Evolutionary conservation across 2,888 invertebrate species (phyloP).

Genomic region (Orthosia gothica): DNA sequence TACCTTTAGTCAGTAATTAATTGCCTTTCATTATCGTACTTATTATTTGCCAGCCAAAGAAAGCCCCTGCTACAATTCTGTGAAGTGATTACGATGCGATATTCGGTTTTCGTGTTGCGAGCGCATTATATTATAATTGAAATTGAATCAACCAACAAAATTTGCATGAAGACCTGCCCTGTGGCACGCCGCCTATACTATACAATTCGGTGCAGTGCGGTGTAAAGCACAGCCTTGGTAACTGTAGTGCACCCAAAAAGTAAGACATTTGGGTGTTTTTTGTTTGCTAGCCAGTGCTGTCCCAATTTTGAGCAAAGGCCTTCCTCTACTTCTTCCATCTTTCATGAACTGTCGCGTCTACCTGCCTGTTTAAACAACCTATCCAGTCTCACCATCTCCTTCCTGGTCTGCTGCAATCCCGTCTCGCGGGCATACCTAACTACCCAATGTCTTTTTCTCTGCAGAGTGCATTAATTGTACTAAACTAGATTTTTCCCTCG

Average conservation of each 20-base stretch:
- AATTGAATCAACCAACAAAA: slow-evolving; percentile 22
- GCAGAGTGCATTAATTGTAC: not conserved
- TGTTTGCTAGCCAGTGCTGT: not conserved
- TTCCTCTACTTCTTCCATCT: not conserved
- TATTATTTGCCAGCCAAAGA: too few relatives aligned
- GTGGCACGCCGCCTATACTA: not conserved
- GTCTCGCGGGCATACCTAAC: too few relatives aligned
- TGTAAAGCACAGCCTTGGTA: not conserved
- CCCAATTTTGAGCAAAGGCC: not conserved
- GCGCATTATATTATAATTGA: slow-evolving; percentile 25
- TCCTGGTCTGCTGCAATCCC: not conserved
- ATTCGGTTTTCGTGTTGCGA: slow-evolving; percentile 29
- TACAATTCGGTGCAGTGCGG: slow-evolving; percentile 27
- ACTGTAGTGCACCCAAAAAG: not conserved
- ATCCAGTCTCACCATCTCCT: not conserved
- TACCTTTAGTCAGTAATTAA: too few relatives aligned
- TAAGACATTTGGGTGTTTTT: not conserved
- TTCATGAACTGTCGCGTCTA: not conserved
- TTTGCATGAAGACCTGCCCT: slow-evolving; percentile 10
- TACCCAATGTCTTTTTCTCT: not conserved
- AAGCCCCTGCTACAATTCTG: not conserved
- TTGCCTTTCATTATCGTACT: too few relatives aligned
- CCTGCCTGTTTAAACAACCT: not conserved
- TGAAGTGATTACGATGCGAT: slow-evolving; percentile 21
- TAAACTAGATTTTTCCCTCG: not conserved